Conservation (phyloP, 1,140 invertebrate genomes). For the Proales similis region DNA sequence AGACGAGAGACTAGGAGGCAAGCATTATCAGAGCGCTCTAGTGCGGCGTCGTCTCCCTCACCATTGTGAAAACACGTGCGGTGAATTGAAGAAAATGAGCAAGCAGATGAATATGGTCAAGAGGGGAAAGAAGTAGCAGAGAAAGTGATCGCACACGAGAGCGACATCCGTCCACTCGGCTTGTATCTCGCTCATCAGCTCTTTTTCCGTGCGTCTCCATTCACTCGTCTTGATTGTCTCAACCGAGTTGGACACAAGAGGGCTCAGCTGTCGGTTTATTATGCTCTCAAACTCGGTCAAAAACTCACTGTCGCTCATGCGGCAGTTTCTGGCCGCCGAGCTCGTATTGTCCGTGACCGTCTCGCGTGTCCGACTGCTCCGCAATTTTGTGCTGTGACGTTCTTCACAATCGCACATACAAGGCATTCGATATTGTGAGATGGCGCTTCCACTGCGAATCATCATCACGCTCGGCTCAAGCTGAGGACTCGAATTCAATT, state of each 20-base stretch:
- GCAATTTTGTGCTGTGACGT: neutral
- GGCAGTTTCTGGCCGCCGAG: neutral
- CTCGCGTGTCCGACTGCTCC: conserved; percentile 1
- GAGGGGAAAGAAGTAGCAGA: conserved; percentile 22
- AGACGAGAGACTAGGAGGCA: too few relatives aligned
- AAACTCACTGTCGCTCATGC: conserved; percentile 11
- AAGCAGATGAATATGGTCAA: conserved; percentile 23
- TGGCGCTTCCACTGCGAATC: neutral
- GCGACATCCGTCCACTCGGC: conserved; percentile 35
- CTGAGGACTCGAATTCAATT: neutral
- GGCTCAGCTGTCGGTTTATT: conserved; percentile 25
- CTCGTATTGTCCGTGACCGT: neutral
- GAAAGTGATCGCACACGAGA: conserved; percentile 10
- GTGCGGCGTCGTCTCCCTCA: too few relatives aligned
- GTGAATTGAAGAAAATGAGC: conserved; percentile 28
- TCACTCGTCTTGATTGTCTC: neutral
- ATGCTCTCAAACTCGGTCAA: conserved; percentile 25
- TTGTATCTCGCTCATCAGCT: conserved; percentile 2
- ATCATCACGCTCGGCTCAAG: neutral
- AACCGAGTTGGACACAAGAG: neutral
- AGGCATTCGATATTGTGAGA: neutral
- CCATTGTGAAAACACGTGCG: conserved; percentile 30
- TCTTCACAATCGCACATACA: neutral
- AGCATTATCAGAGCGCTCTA: too few relatives aligned
- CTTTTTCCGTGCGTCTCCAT: conserved; percentile 8